Conservation (phyloP, 1,140 invertebrate species). For the Gonatopus flavifemur region DNA sequence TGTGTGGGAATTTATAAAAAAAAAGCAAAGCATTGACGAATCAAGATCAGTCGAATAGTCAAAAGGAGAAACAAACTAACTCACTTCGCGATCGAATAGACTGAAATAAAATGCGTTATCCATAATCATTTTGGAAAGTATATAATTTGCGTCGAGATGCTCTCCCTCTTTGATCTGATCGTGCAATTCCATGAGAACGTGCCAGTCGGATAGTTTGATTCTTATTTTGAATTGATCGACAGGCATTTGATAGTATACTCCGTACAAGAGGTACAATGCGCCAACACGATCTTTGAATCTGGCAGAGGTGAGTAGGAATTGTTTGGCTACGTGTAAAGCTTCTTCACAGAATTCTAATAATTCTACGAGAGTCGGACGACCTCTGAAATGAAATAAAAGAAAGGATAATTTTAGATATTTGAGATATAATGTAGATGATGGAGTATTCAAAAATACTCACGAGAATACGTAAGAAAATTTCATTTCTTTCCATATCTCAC, state of each 20-base stretch:
- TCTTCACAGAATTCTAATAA: slow-evolving; percentile 51
- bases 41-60: neutral
- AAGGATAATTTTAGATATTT: slow-evolving; percentile 7
- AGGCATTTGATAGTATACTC: slow-evolving; percentile 51
- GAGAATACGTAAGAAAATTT: slow-evolving; percentile 48
- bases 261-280: slow-evolving; percentile 50
- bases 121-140: slow-evolving; percentile 46
- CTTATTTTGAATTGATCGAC: slow-evolving; percentile 42
- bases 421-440: too few relatives aligned
- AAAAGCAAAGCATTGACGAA: slow-evolving; percentile 15
- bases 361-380: slow-evolving; percentile 33
- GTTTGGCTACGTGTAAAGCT: slow-evolving; percentile 44
- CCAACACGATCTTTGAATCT: slow-evolving; percentile 44
- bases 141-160: slow-evolving; percentile 49
- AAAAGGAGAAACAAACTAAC: slow-evolving; percentile 5
- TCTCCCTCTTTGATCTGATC: slow-evolving; percentile 37
- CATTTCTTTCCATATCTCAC: slow-evolving; percentile 45
- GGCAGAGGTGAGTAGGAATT: slow-evolving; percentile 36
- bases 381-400: slow-evolving; percentile 26
- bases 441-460: slow-evolving; percentile 35
- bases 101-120: slow-evolving; percentile 44
- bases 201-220: slow-evolving; percentile 43
- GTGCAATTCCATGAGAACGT: slow-evolving; percentile 36
- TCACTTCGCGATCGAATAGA: slow-evolving; percentile 45
- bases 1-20: too few relatives aligned